A percentile compares a stretch with the other conserved stretches of the same genome.
These are phyloP conservation scores for Catamblyrhynchus diadema DNA, from an alignment of 2,797 vertebrate species.

Conservation along the genomic window DNA sequence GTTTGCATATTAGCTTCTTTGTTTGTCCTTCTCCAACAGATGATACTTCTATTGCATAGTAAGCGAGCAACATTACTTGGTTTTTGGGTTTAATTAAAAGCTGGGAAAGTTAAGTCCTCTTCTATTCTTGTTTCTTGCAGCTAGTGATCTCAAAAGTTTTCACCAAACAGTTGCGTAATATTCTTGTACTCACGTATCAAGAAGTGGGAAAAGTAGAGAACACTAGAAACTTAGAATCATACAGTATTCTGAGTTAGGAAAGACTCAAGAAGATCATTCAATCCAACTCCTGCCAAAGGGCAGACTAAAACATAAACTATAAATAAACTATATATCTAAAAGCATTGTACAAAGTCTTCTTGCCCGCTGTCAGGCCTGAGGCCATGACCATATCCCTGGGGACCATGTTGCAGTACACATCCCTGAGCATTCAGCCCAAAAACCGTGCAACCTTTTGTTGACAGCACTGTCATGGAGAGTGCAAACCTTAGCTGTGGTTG, in stretches of 20 bases:
- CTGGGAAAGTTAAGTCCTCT: not conserved
- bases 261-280: not conserved
- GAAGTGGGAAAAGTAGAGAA: not conserved
- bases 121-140: not conserved
- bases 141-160: not conserved
- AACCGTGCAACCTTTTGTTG: not conserved
- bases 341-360: not conserved
- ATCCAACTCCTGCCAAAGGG: not conserved
- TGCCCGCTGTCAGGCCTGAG: not conserved
- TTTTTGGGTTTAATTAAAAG: not conserved
- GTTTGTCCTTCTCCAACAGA: not conserved
- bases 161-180: not conserved
- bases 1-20: not conserved
- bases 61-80: not conserved
- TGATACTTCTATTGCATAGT: not conserved
- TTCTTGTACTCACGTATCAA: not conserved
- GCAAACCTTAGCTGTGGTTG: not conserved
- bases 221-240: not conserved
- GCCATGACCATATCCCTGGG: not conserved
- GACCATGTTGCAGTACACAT: not conserved
- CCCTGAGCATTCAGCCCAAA: not conserved
- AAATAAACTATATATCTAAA: not conserved
- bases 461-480: not conserved
- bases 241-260: not conserved
- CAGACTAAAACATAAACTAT: not conserved